Percentiles rank a stretch among this genome's conserved stretches.
phyloP scores from a whole-genome alignment of 2,113 vertebrate species.

The Ctenomys sociabilis region DNA sequence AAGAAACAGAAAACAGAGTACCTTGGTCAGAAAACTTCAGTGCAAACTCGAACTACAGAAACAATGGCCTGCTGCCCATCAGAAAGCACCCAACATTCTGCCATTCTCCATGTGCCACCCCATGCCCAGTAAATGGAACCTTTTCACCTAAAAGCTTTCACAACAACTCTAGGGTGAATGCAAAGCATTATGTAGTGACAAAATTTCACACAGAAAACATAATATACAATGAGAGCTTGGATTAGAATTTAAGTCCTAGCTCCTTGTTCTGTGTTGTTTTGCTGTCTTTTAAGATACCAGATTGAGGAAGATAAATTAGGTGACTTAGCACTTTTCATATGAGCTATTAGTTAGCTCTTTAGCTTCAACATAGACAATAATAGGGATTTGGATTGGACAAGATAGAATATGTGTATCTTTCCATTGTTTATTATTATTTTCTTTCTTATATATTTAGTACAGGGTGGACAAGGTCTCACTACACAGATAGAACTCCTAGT shows the following conservation, averaged over 20 bases:
- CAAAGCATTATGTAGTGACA: neutral
- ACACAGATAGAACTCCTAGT: too few species aligned
- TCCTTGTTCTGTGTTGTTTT: neutral
- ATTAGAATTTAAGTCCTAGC: neutral
- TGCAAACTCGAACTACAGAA: constrained; percentile 23
- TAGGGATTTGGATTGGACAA: neutral
- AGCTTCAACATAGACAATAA: neutral
- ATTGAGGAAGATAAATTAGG: neutral
- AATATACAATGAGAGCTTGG: neutral
- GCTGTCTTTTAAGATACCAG: neutral
- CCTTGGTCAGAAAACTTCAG: neutral
- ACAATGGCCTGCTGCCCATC: neutral
- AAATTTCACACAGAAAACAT: neutral
- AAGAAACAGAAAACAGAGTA: too few species aligned
- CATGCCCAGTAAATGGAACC: neutral
- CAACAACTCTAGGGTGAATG: neutral
- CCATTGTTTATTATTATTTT: too few species aligned
- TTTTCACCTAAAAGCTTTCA: neutral
- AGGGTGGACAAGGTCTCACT: too few species aligned
- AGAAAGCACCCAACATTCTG: neutral
- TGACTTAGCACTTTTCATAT: neutral
- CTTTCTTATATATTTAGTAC: too few species aligned
- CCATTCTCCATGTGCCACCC: neutral
- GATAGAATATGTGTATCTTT: neutral
- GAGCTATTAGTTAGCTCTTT: neutral